These are phyloP conservation scores for Mastacembelus armatus DNA, from an alignment of 2,797 vertebrate species.

Conservation along the genomic window DNA sequence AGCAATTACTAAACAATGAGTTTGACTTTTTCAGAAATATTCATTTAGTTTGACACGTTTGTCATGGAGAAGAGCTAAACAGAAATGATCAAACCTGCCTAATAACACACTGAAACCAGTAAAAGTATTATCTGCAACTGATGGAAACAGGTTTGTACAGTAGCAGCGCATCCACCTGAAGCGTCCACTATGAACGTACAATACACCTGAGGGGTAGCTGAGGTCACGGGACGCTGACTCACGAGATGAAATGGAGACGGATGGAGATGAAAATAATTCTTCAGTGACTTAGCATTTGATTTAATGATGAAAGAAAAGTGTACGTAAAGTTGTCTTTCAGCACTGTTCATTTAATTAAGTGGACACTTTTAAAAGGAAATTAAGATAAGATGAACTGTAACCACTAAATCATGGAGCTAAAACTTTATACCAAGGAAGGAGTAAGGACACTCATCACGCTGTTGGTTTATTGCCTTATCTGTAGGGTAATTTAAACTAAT, in stretches of 20 bases:
- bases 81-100: not conserved
- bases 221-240: slow-evolving; percentile 5
- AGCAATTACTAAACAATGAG: too few relatives aligned
- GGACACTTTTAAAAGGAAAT: slow-evolving; percentile 42
- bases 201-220: not conserved
- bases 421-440: slow-evolving; percentile 41
- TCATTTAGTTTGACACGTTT: too few relatives aligned
- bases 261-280: not conserved
- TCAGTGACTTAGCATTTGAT: slow-evolving; percentile 31
- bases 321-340: slow-evolving; percentile 41
- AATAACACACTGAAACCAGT: too few relatives aligned
- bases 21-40: too few relatives aligned
- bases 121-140: too few relatives aligned
- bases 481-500: slow-evolving; percentile 58
- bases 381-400: slow-evolving; percentile 42
- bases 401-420: slow-evolving; percentile 56
- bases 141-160: too few relatives aligned
- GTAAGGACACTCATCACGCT: slow-evolving; percentile 44
- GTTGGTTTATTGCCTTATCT: slow-evolving; percentile 59
- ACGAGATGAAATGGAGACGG: too few relatives aligned
- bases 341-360: slow-evolving; percentile 46
- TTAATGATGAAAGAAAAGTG: slow-evolving; percentile 24
- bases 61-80: too few relatives aligned
- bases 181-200: too few relatives aligned
- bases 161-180: too few relatives aligned